phyloP scores from a whole-genome alignment of 2,113 vertebrate species.

The Phaethornis superciliosus region DNA sequence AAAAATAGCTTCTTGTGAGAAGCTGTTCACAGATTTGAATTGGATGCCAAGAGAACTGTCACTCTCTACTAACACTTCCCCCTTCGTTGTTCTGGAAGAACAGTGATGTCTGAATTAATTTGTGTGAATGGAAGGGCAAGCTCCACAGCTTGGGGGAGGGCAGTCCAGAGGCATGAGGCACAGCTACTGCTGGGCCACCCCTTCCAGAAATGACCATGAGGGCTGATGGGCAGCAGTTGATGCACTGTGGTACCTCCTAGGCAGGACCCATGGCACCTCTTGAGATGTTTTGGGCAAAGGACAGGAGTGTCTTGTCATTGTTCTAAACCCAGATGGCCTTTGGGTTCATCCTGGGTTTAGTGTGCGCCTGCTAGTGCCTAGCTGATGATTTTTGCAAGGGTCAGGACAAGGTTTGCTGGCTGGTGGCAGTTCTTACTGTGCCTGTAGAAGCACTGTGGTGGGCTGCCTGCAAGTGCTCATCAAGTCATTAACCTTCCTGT shows the following conservation, averaged over 20 bases:
- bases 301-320: not conserved
- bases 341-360: rapidly evolving
- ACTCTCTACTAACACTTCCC: not conserved
- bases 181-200: rapidly evolving
- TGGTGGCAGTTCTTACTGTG: not conserved
- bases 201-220: rapidly evolving
- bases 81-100: not conserved
- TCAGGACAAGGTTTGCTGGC: not conserved
- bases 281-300: not conserved
- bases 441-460: not conserved
- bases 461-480: not conserved
- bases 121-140: not conserved
- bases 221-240: not conserved
- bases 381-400: not conserved
- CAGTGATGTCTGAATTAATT: not conserved
- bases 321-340: not conserved
- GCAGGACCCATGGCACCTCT: not conserved
- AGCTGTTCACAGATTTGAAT: constrained; percentile 16
- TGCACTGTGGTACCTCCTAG: not conserved
- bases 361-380: rapidly evolving
- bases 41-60: constrained; percentile 16
- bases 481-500: not conserved
- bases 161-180: not conserved
- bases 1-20: constrained; percentile 54
- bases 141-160: not conserved